Percentiles rank a stretch among this genome's conserved stretches.
Evolutionary conservation across 2,797 vertebrate genomes (phyloP).

Genomic region (Echiichthys vipera): DNA sequence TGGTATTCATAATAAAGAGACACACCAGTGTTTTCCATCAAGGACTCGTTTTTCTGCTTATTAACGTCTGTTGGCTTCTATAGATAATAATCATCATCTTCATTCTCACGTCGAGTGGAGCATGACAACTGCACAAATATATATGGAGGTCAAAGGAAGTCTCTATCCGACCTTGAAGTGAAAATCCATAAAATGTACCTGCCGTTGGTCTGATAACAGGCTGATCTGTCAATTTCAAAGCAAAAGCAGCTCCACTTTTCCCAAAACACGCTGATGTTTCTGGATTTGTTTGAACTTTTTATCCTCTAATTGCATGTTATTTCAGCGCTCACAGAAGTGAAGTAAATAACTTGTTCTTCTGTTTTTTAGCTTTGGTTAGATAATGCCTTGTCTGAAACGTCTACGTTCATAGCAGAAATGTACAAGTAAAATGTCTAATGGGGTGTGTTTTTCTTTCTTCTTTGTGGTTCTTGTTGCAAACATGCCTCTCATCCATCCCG

Average conservation of each 20-base stretch:
- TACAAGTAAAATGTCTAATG: slow-evolving; percentile 30
- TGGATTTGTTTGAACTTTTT: slow-evolving; percentile 12
- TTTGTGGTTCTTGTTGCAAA: slow-evolving; percentile 66
- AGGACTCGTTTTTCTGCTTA: slow-evolving; percentile 40
- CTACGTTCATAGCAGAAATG: slow-evolving; percentile 39
- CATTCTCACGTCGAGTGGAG: background rate
- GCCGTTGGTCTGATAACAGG: slow-evolving; percentile 12
- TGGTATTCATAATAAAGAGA: slow-evolving; percentile 82
- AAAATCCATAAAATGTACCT: slow-evolving; percentile 31
- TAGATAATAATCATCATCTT: slow-evolving; percentile 14
- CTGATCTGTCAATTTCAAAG: slow-evolving; percentile 35
- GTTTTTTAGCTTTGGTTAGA: slow-evolving; percentile 41
- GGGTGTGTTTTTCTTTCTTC: slow-evolving; percentile 56
- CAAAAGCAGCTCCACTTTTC: slow-evolving; percentile 25
- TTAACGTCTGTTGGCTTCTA: slow-evolving; percentile 20
- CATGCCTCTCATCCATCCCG: slow-evolving; percentile 65
- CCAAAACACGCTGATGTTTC: slow-evolving; percentile 13
- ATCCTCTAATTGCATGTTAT: slow-evolving; percentile 17
- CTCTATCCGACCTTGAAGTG: slow-evolving; percentile 20
- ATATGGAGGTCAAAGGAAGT: background rate
- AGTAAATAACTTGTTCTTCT: slow-evolving; percentile 43
- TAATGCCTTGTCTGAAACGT: slow-evolving; percentile 32
- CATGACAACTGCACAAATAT: slow-evolving; percentile 13
- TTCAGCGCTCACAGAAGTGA: slow-evolving; percentile 18
- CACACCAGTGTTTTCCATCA: slow-evolving; percentile 67